A percentile compares a stretch with the other conserved stretches of the same genome.
phyloP scores from a whole-genome alignment of 2,113 vertebrate genomes.

The Tiliqua scincoides region DNA sequence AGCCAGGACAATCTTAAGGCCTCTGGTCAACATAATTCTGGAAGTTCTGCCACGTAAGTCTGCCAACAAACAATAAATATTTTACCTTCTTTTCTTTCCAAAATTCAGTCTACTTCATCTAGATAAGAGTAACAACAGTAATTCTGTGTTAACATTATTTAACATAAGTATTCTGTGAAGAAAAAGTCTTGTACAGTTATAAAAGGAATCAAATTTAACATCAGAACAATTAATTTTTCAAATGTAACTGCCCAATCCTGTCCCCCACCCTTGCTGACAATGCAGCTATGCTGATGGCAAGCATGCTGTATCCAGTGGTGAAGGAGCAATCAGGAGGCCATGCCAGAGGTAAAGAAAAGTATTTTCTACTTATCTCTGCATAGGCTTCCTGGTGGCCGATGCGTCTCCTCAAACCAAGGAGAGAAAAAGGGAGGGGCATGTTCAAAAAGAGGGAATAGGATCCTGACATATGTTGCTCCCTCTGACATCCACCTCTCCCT shows the following conservation, averaged over 20 bases:
- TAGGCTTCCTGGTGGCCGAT: too few species aligned
- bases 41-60: neutral
- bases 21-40: neutral
- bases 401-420: too few species aligned
- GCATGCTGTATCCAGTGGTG: too few species aligned
- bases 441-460: too few species aligned
- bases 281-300: too few species aligned
- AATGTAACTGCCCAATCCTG: neutral
- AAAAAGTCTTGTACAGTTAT: neutral
- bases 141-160: neutral
- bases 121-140: neutral
- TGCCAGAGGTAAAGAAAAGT: too few species aligned
- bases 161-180: neutral
- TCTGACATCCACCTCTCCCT: too few species aligned
- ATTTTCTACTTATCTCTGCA: too few species aligned
- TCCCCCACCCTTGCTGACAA: too few species aligned
- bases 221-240: neutral
- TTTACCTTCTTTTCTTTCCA: neutral
- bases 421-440: too few species aligned
- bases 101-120: neutral
- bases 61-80: neutral
- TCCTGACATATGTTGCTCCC: too few species aligned
- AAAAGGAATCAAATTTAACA: neutral
- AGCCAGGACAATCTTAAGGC: neutral
- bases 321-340: too few species aligned